phyloP scores from a whole-genome alignment of 2,113 vertebrate species.

The Edolisoma coerulescens region DNA sequence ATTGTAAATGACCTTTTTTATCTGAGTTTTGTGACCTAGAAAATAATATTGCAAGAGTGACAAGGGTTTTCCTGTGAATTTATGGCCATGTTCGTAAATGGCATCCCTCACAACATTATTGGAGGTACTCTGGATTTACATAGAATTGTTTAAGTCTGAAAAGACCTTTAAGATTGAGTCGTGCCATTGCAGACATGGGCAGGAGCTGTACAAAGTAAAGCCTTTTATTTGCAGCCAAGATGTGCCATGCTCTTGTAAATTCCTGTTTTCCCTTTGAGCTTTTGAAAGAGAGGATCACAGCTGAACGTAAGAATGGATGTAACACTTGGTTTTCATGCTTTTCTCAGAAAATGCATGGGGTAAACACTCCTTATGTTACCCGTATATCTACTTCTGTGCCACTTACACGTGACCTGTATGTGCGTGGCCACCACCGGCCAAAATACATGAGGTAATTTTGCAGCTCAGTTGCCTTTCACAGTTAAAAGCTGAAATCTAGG shows the following conservation, averaged over 20 bases:
- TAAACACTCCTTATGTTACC: neutral
- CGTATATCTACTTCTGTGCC: neutral
- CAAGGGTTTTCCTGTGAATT: neutral
- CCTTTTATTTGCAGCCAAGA: neutral
- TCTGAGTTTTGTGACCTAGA: neutral
- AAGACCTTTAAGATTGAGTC: neutral
- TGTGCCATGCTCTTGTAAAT: neutral
- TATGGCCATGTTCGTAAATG: neutral
- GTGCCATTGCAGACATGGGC: neutral
- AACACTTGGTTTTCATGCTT: neutral
- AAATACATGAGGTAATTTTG: neutral
- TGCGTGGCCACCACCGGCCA: rapidly evolving
- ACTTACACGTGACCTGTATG: neutral
- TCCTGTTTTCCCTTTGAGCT: neutral
- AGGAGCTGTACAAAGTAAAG: neutral
- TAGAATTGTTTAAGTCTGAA: neutral
- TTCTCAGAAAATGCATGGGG: neutral
- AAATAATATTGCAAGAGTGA: neutral
- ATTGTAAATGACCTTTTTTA: neutral
- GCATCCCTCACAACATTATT: neutral
- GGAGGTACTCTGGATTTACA: neutral
- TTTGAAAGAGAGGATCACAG: neutral
- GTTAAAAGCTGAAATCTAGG: neutral
- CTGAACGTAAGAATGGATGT: neutral
- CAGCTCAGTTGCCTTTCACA: neutral